Conservation (phyloP, 2,113 vertebrate genomes). For the Xenus cinereus region DNA sequence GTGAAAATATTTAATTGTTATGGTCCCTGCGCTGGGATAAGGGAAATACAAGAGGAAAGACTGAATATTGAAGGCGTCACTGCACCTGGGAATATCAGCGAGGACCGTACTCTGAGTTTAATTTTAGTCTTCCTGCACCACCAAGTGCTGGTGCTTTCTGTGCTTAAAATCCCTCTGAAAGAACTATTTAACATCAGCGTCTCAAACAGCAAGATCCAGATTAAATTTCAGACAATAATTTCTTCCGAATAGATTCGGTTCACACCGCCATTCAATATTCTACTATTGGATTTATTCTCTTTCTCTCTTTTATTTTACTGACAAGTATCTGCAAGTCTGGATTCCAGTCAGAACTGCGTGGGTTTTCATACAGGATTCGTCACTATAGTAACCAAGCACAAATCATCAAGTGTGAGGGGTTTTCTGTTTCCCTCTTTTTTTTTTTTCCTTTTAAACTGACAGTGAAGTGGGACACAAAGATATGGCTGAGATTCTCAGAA, state of each 20-base stretch:
- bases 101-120: not conserved
- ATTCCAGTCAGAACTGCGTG: conserved; percentile 15
- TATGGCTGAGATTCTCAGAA: not conserved
- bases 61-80: not conserved
- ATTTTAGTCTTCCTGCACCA: not conserved
- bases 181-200: not conserved
- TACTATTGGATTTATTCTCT: not conserved
- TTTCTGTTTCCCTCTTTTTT: not conserved
- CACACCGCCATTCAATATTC: not conserved
- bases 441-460: not conserved
- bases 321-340: conserved; percentile 17
- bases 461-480: not conserved
- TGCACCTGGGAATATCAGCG: not conserved
- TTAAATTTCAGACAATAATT: not conserved
- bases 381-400: conserved; percentile 60
- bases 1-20: not conserved
- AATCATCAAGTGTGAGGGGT: not conserved
- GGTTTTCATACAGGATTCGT: conserved; percentile 30
- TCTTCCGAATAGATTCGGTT: not conserved
- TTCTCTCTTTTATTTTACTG: not conserved
- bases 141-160: not conserved
- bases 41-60: not conserved
- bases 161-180: not conserved
- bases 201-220: not conserved
- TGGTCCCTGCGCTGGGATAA: not conserved